Base-by-base conservation (phyloP, 23 tunicate genomes). In the Corella eumyota region DNA sequence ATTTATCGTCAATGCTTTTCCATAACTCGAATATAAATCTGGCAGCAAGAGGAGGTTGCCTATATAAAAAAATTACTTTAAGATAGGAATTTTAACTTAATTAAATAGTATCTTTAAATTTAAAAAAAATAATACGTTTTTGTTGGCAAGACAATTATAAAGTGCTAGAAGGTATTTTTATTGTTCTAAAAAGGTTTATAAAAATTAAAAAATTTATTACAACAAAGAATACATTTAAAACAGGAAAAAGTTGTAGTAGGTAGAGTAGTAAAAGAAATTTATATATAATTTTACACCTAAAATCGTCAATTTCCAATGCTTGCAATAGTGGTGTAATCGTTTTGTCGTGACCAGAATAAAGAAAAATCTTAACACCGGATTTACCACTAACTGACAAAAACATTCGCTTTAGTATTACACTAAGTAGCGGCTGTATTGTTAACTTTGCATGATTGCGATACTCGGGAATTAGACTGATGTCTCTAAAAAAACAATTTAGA, bases 21-120 rank as follows among this genome's bases (percentile, higher is more conserved):
- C 95, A 85, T 25, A 85, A 62, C 74, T 85, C 95, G 67, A 85
- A 85, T 37, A 85, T 85, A 57, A 85, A 71, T 22, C 85, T 64
- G 31, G 85, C 55, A 3, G 73, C 95, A 36, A 85, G 46, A 0
- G 69, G 72, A 9, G 95, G 95, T 85, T 85, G 77, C 51, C 95
- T 85, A 22, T 5, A 40, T 2, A 64, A 25, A 40, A 5, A 23
- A 53, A 17, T 44, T 44, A 11, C n/a, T n/a, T n/a, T n/a, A n/a
- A n/a, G n/a, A n/a, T n/a, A n/a, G n/a, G n/a, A n/a, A n/a, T n/a
- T n/a, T n/a, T n/a, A n/a, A n/a, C n/a, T n/a, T n/a, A n/a, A n/a
- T n/a, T n/a, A n/a, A n/a, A n/a, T n/a, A n/a, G n/a, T n/a, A n/a
- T n/a, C n/a, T n/a, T n/a, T n/a, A n/a, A n/a, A n/a, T n/a, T n/a